phyloP scores from a whole-genome alignment of 2,113 vertebrate genomes.

The Elgaria multicarinata region DNA sequence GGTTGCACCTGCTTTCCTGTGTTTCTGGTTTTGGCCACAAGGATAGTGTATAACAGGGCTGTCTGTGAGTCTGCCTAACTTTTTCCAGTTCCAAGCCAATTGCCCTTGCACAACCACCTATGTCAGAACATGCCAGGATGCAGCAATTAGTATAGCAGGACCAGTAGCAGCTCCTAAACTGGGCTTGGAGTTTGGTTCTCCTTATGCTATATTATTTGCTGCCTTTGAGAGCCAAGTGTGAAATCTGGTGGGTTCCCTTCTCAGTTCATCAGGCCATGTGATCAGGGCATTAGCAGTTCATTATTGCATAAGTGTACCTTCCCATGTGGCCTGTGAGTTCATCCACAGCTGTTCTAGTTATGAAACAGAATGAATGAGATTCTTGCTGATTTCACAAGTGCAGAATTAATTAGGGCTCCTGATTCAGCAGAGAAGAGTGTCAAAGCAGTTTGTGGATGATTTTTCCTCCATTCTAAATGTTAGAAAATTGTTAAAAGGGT shows the following conservation, averaged over 20 bases:
- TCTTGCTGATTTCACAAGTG: conserved; percentile 39
- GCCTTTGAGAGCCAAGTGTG: not conserved
- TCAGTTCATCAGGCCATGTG: not conserved
- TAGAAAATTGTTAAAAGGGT: not conserved
- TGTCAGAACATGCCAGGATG: not conserved
- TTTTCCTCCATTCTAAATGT: not conserved
- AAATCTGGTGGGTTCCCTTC: not conserved
- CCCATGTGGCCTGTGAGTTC: not conserved
- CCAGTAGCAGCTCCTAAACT: not conserved
- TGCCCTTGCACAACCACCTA: not conserved
- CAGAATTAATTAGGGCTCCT: conserved; percentile 46
- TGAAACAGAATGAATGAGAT: conserved; percentile 31
- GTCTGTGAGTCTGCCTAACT: not conserved
- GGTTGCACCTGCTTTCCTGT: not conserved
- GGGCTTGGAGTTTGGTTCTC: not conserved
- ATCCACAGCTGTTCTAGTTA: not conserved
- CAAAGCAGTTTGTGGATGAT: not conserved
- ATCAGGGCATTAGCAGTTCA: not conserved
- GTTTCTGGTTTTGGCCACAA: not conserved
- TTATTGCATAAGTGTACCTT: conserved; percentile 1
- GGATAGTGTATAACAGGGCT: not conserved
- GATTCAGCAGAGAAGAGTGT: conserved; percentile 2
- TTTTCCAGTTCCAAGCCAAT: not conserved
- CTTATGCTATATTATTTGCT: not conserved
- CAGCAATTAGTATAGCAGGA: not conserved